A percentile compares a stretch with the other conserved stretches of the same genome.
Evolutionary conservation across 1,140 invertebrate species (phyloP).

Genomic region (Magallana angulata): DNA sequence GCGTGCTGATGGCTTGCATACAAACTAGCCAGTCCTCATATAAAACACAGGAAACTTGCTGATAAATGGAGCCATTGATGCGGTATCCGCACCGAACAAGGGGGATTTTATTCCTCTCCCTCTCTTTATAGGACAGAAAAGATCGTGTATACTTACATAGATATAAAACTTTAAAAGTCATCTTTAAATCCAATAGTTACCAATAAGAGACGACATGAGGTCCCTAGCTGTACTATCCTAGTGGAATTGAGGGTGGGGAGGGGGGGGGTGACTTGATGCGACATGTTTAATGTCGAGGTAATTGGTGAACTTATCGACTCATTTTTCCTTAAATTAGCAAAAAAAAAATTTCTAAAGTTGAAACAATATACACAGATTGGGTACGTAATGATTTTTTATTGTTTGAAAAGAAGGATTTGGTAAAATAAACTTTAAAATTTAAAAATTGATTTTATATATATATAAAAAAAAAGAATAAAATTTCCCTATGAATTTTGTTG

Average conservation of each 20-base stretch:
- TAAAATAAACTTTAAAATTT: no score
- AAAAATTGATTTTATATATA: no score
- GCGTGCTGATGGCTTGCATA: slow-evolving; percentile 5
- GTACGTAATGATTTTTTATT: no score
- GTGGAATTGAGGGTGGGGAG: no score
- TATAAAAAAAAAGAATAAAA: no score
- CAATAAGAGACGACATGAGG: background rate
- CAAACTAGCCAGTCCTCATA: background rate
- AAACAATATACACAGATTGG: no score
- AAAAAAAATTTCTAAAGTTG: no score
- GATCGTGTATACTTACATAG: slow-evolving; percentile 27
- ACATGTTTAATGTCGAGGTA: slow-evolving; percentile 2
- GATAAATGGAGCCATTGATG: slow-evolving; percentile 21
- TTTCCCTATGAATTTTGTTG: no score
- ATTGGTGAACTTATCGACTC: background rate
- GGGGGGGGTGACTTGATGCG: background rate
- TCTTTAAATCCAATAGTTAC: background rate
- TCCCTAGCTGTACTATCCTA: background rate
- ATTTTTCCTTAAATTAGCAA: no score
- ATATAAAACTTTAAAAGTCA: slow-evolving; percentile 34
- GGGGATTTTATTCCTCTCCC: background rate
- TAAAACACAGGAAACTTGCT: background rate
- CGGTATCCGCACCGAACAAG: background rate
- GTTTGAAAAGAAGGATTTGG: no score
- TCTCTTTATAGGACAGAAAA: background rate